Conservation (phyloP, 2,113 vertebrate genomes). For the Guaruba guarouba region DNA sequence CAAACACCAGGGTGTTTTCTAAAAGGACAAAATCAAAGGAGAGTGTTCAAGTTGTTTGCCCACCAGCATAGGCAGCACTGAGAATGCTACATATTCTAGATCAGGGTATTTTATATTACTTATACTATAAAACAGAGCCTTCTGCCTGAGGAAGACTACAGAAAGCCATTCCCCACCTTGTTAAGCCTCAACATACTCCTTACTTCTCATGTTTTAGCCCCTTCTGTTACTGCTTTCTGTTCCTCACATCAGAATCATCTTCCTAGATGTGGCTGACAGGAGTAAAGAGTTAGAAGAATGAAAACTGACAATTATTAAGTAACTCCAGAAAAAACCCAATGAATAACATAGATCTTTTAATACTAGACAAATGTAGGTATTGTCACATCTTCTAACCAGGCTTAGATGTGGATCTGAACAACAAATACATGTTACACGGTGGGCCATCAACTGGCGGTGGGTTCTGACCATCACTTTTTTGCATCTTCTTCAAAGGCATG, state of each 20-base stretch:
- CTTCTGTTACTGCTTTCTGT: neutral
- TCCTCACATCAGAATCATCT: neutral
- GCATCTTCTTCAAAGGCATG: neutral
- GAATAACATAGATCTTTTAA: neutral
- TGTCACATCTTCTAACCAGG: neutral
- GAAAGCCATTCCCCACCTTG: neutral
- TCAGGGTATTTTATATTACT: neutral
- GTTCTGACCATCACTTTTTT: neutral
- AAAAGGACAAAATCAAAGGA: neutral
- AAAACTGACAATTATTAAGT: constrained; percentile 43
- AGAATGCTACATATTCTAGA: neutral
- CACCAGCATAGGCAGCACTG: neutral
- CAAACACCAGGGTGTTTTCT: neutral
- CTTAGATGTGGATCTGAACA: neutral
- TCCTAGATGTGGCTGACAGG: neutral
- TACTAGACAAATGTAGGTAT: neutral
- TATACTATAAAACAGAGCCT: neutral
- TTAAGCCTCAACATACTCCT: neutral
- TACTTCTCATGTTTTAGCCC: neutral
- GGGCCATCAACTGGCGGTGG: neutral
- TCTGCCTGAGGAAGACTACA: neutral
- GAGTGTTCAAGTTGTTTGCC: neutral
- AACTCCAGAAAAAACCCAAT: constrained; percentile 12
- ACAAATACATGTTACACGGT: neutral
- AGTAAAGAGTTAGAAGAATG: neutral